These are phyloP conservation scores for Chionomys nivalis DNA, from an alignment of 2,113 vertebrate species.

Conservation along the genomic window DNA sequence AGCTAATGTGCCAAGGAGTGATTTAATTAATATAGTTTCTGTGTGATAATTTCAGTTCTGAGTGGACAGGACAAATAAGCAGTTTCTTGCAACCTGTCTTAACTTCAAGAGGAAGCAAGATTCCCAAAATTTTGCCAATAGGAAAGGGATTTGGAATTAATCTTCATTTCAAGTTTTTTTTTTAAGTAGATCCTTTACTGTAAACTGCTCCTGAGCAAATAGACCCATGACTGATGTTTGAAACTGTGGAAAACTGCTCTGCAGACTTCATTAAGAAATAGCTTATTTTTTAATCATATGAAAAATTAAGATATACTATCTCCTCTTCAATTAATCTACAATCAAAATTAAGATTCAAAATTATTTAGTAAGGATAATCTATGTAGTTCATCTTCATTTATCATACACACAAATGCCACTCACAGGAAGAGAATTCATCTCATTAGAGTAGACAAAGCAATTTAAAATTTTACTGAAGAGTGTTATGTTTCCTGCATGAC, in stretches of 20 bases:
- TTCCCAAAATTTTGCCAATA: neutral
- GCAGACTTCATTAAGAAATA: neutral
- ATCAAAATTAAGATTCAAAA: slow-evolving; percentile 42
- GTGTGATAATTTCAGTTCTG: too few relatives aligned
- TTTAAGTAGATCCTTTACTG: neutral
- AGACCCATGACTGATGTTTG: neutral
- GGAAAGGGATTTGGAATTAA: neutral
- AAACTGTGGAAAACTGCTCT: neutral
- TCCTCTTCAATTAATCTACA: neutral
- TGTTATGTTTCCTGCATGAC: slow-evolving; percentile 1
- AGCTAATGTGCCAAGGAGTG: too few relatives aligned
- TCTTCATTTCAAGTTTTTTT: neutral
- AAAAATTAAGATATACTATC: neutral
- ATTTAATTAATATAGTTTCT: too few relatives aligned
- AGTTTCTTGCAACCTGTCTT: neutral
- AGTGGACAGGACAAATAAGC: too few relatives aligned
- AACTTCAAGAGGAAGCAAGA: neutral
- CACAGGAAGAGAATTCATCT: neutral
- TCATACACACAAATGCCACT: neutral
- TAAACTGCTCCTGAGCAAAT: neutral
- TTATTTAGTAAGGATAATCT: neutral
- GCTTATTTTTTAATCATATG: neutral
- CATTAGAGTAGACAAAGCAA: slow-evolving; percentile 32
- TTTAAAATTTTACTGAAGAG: slow-evolving; percentile 37
- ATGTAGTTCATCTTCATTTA: neutral